Base-by-base conservation (phyloP, 2,797 vertebrate genomes). In the Sylvilagus floridanus region DNA sequence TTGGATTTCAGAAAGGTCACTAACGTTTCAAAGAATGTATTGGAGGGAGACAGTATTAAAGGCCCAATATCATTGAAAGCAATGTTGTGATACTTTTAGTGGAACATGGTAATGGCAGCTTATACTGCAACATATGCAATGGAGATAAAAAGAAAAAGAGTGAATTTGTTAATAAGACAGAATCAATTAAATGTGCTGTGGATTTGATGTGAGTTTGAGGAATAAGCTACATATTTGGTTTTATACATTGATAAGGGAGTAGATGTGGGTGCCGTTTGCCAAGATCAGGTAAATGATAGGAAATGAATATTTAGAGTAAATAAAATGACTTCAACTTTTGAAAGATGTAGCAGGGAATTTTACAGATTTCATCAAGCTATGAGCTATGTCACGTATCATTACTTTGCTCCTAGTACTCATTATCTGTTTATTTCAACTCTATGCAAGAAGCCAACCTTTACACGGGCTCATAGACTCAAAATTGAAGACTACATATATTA, bases 1-100 rank as follows among this genome's bases (percentile, higher is more conserved):
- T 32, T 82, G 52, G 65, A 86, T 86, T 78, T 83, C 32, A 75
- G 84, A 87, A 91, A 65, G 24, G 65, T 84, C 32, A 83, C 52
- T 65, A 57, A 24, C 30, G 26, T 72, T 78, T 73, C 17, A 28
- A 57, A 76, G 28, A 47, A n/a, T 17, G 9, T 42, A 68, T 77
- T 78, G 78, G n/a, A 94, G 63, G 12, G 30, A 68, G 37, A 71
- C 11, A 21, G 22, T 62, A 88, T 19, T 85, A 86, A 91, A 95
- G 84, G 66, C 6, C 50, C 19, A 72, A n/a, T 30, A 37, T 17
- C 22, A 75, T 47, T 93, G 66, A 71, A 52, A 83, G 7, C 22
- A 47, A 30, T 22, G 2, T 30, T 52, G 0, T n/a, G 57, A 79
- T 6, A 50, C 8, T 42, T 21, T 16, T 69, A 52, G 30, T 93